Evolutionary conservation across 2,113 vertebrate genomes (phyloP), one percentile per base, ranked within the genome.

Genomic region (Rhinopomastus cyanomelas): DNA sequence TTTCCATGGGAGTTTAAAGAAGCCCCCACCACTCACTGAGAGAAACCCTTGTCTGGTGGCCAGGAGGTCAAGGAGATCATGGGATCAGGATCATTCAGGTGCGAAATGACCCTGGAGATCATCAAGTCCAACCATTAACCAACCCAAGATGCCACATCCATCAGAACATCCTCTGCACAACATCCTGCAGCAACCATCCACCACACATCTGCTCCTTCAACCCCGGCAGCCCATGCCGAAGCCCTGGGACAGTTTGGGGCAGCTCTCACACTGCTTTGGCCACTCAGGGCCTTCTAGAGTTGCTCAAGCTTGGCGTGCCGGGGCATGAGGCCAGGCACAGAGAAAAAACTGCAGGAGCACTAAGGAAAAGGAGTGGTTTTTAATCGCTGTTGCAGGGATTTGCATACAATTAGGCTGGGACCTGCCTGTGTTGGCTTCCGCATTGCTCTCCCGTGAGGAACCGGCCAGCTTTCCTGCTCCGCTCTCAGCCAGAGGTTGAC

Each of bases 301-400:
- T 89, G 44, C 77, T 88, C 83, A 86, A 82, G 71, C 16, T 16
- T 73, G 39, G 15, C 23, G 9, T 5, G 62, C 27, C 6, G 46
- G 55, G 42, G 15, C 60, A 16, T 1, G 3, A 85, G 44, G 22
- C 57, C 57, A 62, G 37, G 32, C 39, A 73, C 10, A 39, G 85
- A 52, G 77, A 86, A 46, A 37, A n/a, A 56, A 49, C 61, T 66
- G 65, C 67, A 46, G 55, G 66, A 6, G 14, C 39, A 57, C 53
- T 75, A 42, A 93, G 94, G 92, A 94, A 95, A 88, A 95, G 90
- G 94, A 92, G 84, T 87, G 94, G 53, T 44, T 92, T 68, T 81
- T 36, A 68, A 88, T 88, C 23, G 16, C 69, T 8, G 12, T 75
- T 75, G 9, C 61, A 65, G 81, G 51, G 53, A 96, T 96, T 96